Conservation (phyloP, 2,113 vertebrate species). For the Macquaria ambigua region DNA sequence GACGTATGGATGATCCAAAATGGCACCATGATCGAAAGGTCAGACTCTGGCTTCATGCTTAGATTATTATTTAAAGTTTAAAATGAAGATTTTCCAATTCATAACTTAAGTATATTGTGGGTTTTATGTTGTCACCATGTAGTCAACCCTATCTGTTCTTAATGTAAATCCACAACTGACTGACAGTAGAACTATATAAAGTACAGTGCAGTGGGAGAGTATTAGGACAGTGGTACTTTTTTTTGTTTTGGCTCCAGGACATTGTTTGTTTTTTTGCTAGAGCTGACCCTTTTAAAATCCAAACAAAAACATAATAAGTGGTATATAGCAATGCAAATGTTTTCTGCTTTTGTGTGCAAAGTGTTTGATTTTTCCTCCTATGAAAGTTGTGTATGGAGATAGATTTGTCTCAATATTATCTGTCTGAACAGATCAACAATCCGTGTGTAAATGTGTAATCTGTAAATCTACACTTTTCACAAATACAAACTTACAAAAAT, state of each 20-base stretch:
- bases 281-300: background rate
- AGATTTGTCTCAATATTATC: no score
- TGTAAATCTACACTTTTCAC: no score
- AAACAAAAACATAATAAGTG: background rate
- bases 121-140: background rate
- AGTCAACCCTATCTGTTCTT: no score
- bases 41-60: slow-evolving; percentile 24
- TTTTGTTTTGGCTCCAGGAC: background rate
- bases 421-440: no score
- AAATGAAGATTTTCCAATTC: background rate
- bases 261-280: no score
- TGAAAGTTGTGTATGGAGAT: background rate
- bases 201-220: background rate
- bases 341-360: background rate
- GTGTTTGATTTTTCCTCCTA: background rate
- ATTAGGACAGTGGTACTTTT: background rate
- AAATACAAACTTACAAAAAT: no score
- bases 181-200: background rate
- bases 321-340: background rate
- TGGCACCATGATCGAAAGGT: slow-evolving; percentile 99
- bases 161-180: background rate
- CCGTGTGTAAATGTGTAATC: no score
- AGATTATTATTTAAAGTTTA: background rate
- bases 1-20: slow-evolving; percentile 99
- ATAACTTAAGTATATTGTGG: background rate